Conservation (phyloP, 2,888 invertebrate species). For the Caenorhabditis macrosperma region DNA sequence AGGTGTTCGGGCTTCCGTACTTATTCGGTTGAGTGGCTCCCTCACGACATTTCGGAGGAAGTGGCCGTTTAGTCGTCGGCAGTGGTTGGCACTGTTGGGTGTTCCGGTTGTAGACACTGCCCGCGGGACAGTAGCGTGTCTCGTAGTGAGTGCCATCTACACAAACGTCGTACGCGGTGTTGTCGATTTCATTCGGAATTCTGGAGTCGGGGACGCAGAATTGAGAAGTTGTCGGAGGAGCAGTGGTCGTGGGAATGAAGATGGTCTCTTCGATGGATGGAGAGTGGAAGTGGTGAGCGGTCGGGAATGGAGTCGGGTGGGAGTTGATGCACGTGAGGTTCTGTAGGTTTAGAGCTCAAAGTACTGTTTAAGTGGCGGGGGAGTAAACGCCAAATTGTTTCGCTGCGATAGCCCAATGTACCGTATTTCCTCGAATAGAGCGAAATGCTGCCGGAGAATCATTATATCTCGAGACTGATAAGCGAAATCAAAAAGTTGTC, state of each 20-base stretch:
- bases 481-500: too few species aligned
- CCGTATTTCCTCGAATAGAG: too few species aligned
- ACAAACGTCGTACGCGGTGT: background rate
- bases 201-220: conserved; percentile 5
- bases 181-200: background rate
- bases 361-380: too few species aligned
- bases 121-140: background rate
- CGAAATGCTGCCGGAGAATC: too few species aligned
- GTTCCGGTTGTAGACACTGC: background rate
- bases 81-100: background rate
- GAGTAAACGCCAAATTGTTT: too few species aligned
- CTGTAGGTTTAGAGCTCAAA: too few species aligned
- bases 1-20: background rate
- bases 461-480: too few species aligned
- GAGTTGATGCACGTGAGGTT: background rate
- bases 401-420: too few species aligned
- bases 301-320: background rate
- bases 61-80: background rate
- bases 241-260: too few species aligned
- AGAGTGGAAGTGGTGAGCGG: too few species aligned
- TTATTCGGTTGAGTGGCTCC: background rate
- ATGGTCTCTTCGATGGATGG: too few species aligned
- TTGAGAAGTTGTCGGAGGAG: background rate
- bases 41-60: too few species aligned
- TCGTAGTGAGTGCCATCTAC: conserved; percentile 3